phyloP scores from a whole-genome alignment of 2,888 invertebrate genomes.

The Chaetoderma sp. region DNA sequence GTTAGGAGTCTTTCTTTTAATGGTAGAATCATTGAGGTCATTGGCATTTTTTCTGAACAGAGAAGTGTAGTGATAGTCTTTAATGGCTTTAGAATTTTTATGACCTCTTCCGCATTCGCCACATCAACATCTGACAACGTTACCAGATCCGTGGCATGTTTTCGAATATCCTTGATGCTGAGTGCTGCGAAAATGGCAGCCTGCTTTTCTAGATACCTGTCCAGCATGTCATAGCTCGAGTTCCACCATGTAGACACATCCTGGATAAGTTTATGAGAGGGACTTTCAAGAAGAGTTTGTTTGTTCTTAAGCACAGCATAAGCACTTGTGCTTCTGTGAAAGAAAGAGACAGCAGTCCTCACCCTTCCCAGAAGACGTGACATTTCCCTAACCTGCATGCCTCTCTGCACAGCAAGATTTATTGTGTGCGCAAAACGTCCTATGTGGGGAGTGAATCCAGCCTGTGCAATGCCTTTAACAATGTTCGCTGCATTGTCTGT shows the following conservation, averaged over 20 bases:
- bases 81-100: slow-evolving; percentile 15
- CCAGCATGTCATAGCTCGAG: slow-evolving; percentile 20
- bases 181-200: slow-evolving; percentile 25
- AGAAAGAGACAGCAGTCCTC: slow-evolving; percentile 20
- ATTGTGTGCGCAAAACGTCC: slow-evolving; percentile 27
- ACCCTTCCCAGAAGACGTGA: slow-evolving; percentile 19
- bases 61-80: slow-evolving; percentile 24
- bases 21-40: slow-evolving; percentile 18
- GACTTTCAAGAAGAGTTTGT: slow-evolving; percentile 15
- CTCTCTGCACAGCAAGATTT: slow-evolving; percentile 22
- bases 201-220: slow-evolving; percentile 30
- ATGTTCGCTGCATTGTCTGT: slow-evolving; percentile 34
- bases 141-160: slow-evolving; percentile 16
- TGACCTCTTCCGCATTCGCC: slow-evolving; percentile 17
- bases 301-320: slow-evolving; percentile 7
- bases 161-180: slow-evolving; percentile 5
- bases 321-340: slow-evolving; percentile 23
- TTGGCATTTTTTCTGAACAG: slow-evolving; percentile 14
- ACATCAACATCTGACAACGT: slow-evolving; percentile 19
- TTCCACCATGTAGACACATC: slow-evolving; percentile 33
- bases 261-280: slow-evolving; percentile 25
- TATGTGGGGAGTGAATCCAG: slow-evolving; percentile 22
- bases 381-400: slow-evolving; percentile 7
- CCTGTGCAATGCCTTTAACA: slow-evolving; percentile 14
- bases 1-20: slow-evolving; percentile 6